Base-by-base conservation (phyloP, 2,888 invertebrate genomes). In the Megamerina dolium region DNA sequence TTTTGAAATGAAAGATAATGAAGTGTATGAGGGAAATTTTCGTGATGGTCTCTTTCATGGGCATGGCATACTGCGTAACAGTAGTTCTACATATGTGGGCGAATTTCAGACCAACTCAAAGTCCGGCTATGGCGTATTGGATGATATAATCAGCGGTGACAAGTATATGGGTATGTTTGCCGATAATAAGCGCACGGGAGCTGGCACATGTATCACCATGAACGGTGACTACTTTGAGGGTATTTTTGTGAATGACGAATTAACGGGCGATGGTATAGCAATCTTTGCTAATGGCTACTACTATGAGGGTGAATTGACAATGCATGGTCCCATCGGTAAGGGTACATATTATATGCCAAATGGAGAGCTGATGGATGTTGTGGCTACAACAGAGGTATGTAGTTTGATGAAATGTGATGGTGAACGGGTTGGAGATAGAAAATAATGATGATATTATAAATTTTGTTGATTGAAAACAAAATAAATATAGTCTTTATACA, bases 151-250 rank as follows among this genome's bases (percentile, higher is more conserved):
- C 19, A 85, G 81, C 57, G 90, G 91, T 3, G 89, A 91, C 67
- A 91, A 92, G 66, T 93, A 92, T 68, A 78, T 93, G 68, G 93
- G 93, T 5, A 82, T 82, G 70, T 93, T 92, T 88, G 79, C 77
- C 46, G 89, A 91, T 50, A 87, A 88, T 63, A 80, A 82, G 63
- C 84, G 86, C 49, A 83, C 87, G 59, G 93, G 92, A 0, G 82
- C 80, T 59, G 93, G 92, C 4, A 75, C 87, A 46, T 87, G 92
- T 43, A 88, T 93, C 13, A 91, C 91, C 0, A 75, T 90, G 43
- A 90, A 90, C 63, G 92, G 91, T 0, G 85, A 89, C 66, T 93
- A 92, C 69, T 92, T 91, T 58, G 92, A 92, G 73, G 93, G 93
- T 12, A 78, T 80, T 49, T 93, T 91, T 63, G 79, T 80, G 58